Evolutionary conservation across 2,797 vertebrate genomes (phyloP).

Genomic region (Astyanax mexicanus): DNA sequence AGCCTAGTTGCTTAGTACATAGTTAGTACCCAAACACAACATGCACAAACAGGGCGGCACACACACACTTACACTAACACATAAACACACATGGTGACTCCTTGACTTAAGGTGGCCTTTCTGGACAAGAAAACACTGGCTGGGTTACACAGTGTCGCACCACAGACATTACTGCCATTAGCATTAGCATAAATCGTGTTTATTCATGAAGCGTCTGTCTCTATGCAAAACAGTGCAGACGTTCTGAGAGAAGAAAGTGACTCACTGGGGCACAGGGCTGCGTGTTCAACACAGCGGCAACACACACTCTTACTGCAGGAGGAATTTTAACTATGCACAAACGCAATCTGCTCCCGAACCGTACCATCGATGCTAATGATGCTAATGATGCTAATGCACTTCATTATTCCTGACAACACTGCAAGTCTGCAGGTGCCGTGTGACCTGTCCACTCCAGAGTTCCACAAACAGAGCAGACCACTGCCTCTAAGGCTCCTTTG

Average conservation of each 20-base stretch:
- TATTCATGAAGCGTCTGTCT: slow-evolving; percentile 72
- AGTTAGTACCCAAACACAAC: slow-evolving; percentile 5
- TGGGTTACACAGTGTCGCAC: slow-evolving; percentile 55
- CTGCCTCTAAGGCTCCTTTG: too few species aligned
- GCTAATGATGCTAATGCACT: background rate
- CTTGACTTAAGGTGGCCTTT: slow-evolving; percentile 34
- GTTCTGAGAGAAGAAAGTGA: slow-evolving; percentile 67
- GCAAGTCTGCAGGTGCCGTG: background rate
- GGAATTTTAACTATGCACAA: slow-evolving; percentile 28
- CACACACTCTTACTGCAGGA: slow-evolving; percentile 45
- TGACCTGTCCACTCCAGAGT: background rate
- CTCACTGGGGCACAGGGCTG: slow-evolving; percentile 55
- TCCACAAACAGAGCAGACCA: too few species aligned
- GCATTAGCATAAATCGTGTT: slow-evolving; percentile 71
- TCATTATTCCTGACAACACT: background rate
- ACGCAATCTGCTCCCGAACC: background rate
- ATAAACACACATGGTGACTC: slow-evolving; percentile 57
- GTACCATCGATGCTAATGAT: background rate
- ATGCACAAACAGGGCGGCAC: slow-evolving; percentile 64
- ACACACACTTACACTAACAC: slow-evolving; percentile 63
- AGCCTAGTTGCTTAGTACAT: background rate
- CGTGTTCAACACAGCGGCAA: slow-evolving; percentile 63
- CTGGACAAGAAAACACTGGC: slow-evolving; percentile 66
- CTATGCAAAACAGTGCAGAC: slow-evolving; percentile 66
- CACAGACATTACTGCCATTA: slow-evolving; percentile 55